Percentiles rank a stretch among this genome's conserved stretches.
These are phyloP conservation scores for Campoletis raptor DNA, from an alignment of 2,888 invertebrate genomes.

Conservation along the genomic window DNA sequence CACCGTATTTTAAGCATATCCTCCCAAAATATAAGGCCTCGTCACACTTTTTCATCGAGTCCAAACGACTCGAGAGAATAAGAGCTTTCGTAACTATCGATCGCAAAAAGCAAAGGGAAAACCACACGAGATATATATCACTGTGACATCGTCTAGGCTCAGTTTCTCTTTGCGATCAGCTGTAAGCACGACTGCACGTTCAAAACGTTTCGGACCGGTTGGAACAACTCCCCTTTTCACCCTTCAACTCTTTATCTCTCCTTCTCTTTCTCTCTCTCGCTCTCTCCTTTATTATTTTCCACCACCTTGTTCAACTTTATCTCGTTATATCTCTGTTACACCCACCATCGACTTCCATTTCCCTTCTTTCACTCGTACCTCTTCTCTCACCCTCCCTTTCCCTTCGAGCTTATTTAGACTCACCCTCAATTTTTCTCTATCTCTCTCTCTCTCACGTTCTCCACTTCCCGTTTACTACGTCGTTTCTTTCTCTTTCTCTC, in stretches of 20 bases:
- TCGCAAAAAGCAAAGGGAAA: constrained; percentile 55
- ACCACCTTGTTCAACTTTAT: constrained; percentile 27
- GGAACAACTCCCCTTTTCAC: constrained; percentile 54
- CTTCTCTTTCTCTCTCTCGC: background rate
- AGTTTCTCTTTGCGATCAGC: constrained; percentile 72
- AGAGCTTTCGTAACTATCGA: constrained; percentile 52
- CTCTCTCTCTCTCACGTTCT: constrained; percentile 37
- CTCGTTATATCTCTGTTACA: constrained; percentile 55
- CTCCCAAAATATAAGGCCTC: background rate
- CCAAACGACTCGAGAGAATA: constrained; percentile 20
- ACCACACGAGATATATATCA: constrained; percentile 49
- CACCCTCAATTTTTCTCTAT: constrained; percentile 40
- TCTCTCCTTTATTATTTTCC: constrained; percentile 10
- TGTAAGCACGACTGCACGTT: constrained; percentile 73
- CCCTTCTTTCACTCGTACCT: background rate
- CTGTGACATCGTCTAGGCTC: constrained; percentile 47
- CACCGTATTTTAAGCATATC: constrained; percentile 43
- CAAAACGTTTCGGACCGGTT: constrained; percentile 70
- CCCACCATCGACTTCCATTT: constrained; percentile 49
- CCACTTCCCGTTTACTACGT: constrained; percentile 8
- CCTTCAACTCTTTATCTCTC: constrained; percentile 22
- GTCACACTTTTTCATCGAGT: constrained; percentile 25
- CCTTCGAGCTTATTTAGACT: constrained; percentile 24
- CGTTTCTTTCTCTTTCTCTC: constrained; percentile 46
- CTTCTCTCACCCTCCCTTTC: background rate